These are phyloP conservation scores for Drosophila ogumai DNA, from an alignment of 1,140 invertebrate species.

Conservation along the genomic window DNA sequence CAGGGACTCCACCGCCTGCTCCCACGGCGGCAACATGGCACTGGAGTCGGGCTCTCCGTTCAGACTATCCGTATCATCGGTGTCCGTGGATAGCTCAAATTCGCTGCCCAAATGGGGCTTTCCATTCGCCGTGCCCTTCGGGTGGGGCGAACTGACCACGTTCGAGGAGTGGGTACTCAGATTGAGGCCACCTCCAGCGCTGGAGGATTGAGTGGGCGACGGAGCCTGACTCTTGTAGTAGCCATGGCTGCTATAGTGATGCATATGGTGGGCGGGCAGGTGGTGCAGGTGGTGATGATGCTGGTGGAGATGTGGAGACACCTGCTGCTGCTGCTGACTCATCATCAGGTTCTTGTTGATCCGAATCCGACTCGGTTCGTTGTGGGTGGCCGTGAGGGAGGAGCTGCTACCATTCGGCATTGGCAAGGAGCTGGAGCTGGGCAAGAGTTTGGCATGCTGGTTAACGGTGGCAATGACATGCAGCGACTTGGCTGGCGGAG, in stretches of 20 bases:
- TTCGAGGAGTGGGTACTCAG: constrained; percentile 76
- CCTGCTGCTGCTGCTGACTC: constrained; percentile 44
- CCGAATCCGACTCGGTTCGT: constrained; percentile 76
- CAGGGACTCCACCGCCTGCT: constrained; percentile 75
- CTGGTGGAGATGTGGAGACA: constrained; percentile 39
- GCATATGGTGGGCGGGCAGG: constrained; percentile 47
- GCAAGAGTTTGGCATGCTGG: constrained; percentile 80
- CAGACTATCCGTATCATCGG: constrained; percentile 86
- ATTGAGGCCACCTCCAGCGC: constrained; percentile 64
- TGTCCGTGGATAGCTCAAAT: constrained; percentile 88
- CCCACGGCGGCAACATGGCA: constrained; percentile 78
- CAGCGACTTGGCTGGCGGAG: constrained; percentile 35
- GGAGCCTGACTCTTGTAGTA: constrained; percentile 62
- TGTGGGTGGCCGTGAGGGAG: constrained; percentile 50
- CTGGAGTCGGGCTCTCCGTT: constrained; percentile 85
- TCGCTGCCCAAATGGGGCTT: constrained; percentile 85
- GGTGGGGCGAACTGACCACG: constrained; percentile 59
- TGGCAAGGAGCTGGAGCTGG: constrained; percentile 47
- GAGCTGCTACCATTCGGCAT: constrained; percentile 35
- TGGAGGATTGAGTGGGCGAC: constrained; percentile 82
- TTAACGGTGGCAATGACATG: constrained; percentile 79
- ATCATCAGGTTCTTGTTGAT: constrained; percentile 84
- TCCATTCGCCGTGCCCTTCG: constrained; percentile 15
- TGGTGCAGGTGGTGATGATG: constrained; percentile 32
- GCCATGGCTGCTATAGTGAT: constrained; percentile 30